Evolutionary conservation across 2,888 invertebrate species (phyloP), one percentile per base, ranked within the genome.

Genomic region (Matsumyia berberina): DNA sequence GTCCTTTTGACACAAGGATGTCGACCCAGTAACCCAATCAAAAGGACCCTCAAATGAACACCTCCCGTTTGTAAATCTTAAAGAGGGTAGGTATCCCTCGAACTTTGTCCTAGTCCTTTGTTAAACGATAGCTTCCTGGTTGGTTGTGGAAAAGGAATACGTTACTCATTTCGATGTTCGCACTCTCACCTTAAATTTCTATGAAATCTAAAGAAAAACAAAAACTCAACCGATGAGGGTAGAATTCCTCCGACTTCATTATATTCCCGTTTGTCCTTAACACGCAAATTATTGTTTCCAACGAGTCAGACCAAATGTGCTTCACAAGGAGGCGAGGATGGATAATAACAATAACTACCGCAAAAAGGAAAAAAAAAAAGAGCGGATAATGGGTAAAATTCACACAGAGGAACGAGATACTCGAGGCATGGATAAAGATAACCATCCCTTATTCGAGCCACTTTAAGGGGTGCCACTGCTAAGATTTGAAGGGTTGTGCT

Each of bases 21-120:
- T 64, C 69, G 64, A 70, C 57, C 76, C 62, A 62, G 55, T 57
- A 81, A 69, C 42, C 62, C 39, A 64, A 69, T 55, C 62, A 60
- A 77, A 60, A 55, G 60, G 60, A 60, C 51, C 42, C 31, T 44
- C 11, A 70, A 81, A 44, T 37, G 70, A 66, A 37, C 64, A 70
- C 69, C 70, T 24, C 24, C 44, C 55, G n/a, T 42, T 53, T 17
- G 7, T 33, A 31, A 49, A 72, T 1, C 15, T 3, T 15, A 42
- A 42, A 42, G 6, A 15, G 5, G 15, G 24, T 24, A 24, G 24
- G 24, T 24, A 24, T 24, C 24, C 24, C 4, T 24, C 4, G 24
- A 24, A 24, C 24, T 24, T 24, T 24, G 4, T 4, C 4, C 24
- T 24, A 24, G 24, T 24, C 24, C 24, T 24, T 24, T 24, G 24